A percentile compares a stretch with the other conserved stretches of the same genome.
These are phyloP conservation scores for Anarsia innoxiella DNA, from an alignment of 2,888 invertebrate species.

Conservation along the genomic window DNA sequence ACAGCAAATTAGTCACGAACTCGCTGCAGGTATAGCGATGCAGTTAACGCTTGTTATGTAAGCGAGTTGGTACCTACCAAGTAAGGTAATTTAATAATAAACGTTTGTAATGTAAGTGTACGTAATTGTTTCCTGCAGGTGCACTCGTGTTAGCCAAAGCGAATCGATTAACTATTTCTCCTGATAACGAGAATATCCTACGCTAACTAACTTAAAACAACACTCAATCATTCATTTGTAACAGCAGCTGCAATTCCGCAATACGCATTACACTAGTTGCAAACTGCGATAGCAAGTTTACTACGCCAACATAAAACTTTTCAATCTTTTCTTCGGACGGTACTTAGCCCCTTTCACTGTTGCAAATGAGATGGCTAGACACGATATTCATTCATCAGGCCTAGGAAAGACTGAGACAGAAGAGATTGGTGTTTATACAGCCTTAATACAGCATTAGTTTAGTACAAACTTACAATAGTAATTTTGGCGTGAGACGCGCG, in stretches of 20 bases:
- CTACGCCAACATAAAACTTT: too few species aligned
- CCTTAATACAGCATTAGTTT: conserved; percentile 13
- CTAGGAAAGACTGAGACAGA: conserved; percentile 21
- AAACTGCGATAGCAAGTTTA: too few species aligned
- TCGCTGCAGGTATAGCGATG: not conserved
- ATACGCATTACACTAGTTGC: too few species aligned
- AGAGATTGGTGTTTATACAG: conserved; percentile 15
- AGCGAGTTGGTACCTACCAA: not conserved
- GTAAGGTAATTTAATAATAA: conserved; percentile 5
- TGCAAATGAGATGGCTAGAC: conserved; percentile 23
- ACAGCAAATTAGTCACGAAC: conserved; percentile 13
- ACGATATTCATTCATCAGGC: conserved; percentile 25
- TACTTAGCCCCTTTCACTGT: conserved; percentile 43
- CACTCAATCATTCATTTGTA: too few species aligned
- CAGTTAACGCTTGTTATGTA: conserved; percentile 2
- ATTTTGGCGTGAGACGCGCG: conserved; percentile 7
- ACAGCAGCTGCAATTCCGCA: too few species aligned
- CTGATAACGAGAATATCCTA: too few species aligned
- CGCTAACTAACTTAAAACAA: too few species aligned
- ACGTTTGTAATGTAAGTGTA: not conserved
- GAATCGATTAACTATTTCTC: too few species aligned
- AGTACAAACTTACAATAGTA: conserved; percentile 7
- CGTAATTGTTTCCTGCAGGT: conserved; percentile 1
- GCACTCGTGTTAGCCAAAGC: too few species aligned
- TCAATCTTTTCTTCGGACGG: conserved; percentile 25